Percentiles rank a stretch among this genome's conserved stretches.
phyloP scores from a whole-genome alignment of 2,113 vertebrate species.

The Ginglymostoma cirratum region DNA sequence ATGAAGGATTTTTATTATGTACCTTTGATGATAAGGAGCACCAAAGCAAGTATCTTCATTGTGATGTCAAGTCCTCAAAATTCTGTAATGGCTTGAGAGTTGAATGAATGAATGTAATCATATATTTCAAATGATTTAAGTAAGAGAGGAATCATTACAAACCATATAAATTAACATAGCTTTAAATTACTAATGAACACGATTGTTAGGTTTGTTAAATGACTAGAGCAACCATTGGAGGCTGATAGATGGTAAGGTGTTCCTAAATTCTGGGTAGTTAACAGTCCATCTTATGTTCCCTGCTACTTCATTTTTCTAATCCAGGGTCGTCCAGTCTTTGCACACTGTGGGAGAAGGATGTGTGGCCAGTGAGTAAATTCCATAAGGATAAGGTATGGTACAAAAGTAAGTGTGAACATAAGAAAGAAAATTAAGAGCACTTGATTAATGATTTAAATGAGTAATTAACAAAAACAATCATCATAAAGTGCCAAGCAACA shows the following conservation, averaged over 20 bases:
- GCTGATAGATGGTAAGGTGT: neutral
- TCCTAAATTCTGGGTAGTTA: too few relatives aligned
- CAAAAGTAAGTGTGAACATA: too few relatives aligned
- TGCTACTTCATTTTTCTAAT: too few relatives aligned
- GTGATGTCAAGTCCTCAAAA: neutral
- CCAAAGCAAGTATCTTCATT: neutral
- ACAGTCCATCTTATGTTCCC: too few relatives aligned
- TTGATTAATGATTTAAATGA: too few relatives aligned
- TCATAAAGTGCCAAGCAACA: too few relatives aligned
- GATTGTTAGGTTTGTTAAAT: neutral
- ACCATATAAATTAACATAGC: neutral
- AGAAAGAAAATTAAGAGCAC: too few relatives aligned
- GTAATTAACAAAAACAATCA: too few relatives aligned
- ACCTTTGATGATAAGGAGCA: neutral
- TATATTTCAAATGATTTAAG: neutral
- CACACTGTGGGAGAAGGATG: too few relatives aligned
- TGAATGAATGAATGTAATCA: neutral
- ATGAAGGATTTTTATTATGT: neutral
- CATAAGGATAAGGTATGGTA: too few relatives aligned
- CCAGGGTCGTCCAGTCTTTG: too few relatives aligned
- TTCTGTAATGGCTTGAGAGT: neutral
- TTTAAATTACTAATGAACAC: neutral
- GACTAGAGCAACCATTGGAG: neutral
- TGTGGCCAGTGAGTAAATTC: too few relatives aligned
- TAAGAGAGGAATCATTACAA: neutral